Percentiles rank a stretch among this genome's conserved stretches.
Conservation (phyloP, 2,113 vertebrate species). For the Arenaria interpres region DNA sequence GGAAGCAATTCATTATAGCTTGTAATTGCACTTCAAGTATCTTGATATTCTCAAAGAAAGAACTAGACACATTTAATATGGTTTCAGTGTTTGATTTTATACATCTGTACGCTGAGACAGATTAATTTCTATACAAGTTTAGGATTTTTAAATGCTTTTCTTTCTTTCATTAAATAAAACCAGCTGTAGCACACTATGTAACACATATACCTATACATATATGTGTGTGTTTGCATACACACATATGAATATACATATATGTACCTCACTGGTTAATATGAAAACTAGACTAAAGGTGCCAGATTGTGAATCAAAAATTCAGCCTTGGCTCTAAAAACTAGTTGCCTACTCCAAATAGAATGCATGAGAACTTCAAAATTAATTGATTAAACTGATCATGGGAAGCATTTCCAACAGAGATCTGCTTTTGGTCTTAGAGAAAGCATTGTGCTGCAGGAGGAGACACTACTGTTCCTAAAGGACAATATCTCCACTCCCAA, state of each 20-base stretch:
- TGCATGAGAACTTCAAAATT: background rate
- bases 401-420: background rate
- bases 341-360: background rate
- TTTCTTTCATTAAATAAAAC: background rate
- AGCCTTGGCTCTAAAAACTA: background rate
- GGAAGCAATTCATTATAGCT: background rate
- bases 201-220: background rate
- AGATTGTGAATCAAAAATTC: background rate
- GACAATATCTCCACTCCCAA: background rate
- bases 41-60: background rate
- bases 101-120: background rate
- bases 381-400: background rate
- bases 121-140: background rate
- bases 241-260: too few relatives aligned
- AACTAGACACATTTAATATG: background rate
- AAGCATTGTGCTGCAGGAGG: background rate
- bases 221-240: background rate
- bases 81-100: background rate
- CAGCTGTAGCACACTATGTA: background rate
- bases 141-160: background rate
- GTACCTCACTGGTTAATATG: fast-evolving
- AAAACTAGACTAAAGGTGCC: background rate
- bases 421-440: background rate
- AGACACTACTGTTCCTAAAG: background rate
- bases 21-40: background rate